Evolutionary conservation across 2,888 invertebrate genomes (phyloP), one percentile per base, ranked within the genome.

Genomic region (Drosophila paracracens): DNA sequence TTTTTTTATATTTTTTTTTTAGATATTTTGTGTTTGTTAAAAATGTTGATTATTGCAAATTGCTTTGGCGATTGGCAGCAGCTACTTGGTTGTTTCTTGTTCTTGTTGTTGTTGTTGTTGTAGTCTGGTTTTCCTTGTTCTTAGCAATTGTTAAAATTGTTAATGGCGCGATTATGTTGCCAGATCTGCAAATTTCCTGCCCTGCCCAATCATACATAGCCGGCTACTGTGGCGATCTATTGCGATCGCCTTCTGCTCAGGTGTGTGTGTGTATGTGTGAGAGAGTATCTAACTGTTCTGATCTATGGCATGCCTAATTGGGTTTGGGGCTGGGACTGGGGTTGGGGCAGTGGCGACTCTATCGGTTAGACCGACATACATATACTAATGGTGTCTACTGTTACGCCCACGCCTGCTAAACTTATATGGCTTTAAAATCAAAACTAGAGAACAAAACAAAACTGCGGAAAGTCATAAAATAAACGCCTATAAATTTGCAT

Each of bases 31-130:
- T 60, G 57, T 68, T 83, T 81, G 67, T 70, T 76, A 51, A 83
- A 84, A 88, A 88, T 89, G 88, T 88, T 88, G 90, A 88, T 88
- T 90, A 88, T 89, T 90, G 88, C 89, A 88, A 88, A 88, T 88
- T 88, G 88, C 89, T 90, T 89, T 90, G 84, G 82, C 88, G 82
- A 84, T 88, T 88, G 91, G 89, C 78, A 87, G 88, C 83, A 89
- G 87, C 89, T 87, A 84, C 89, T 89, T 89, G 86, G 83, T 79
- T 88, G 75, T 81, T 84, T 84, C 76, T 82, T 88, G 72, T 85
- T 86, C 68, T 67, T 80, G 51, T 68, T 62, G 51, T 57, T 75
- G 29, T 65, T 70, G 54, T 65, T 70, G 80, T 63, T 74, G 50
- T 78, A 69, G 70, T 68, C 46, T 69, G 57, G 61, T 53, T 63